Conservation (phyloP, 1,140 invertebrate genomes). For the Drosophila mayri region DNA sequence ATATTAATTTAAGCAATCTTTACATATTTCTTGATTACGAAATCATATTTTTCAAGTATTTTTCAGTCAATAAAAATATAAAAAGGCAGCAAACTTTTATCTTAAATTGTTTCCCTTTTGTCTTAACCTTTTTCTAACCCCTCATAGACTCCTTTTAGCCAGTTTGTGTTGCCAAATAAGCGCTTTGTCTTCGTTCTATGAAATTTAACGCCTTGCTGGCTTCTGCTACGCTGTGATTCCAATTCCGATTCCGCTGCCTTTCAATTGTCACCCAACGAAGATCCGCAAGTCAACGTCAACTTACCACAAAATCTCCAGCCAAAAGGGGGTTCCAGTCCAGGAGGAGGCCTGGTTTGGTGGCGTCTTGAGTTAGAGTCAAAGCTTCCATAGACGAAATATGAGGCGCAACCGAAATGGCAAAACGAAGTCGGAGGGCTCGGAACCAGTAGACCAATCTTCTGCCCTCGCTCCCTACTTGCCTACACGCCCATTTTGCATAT, state of each 20-base stretch:
- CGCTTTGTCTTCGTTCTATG: constrained; percentile 37
- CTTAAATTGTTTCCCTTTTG: too few relatives aligned
- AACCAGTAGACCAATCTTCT: constrained; percentile 57
- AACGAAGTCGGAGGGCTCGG: constrained; percentile 50
- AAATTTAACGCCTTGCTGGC: constrained; percentile 60
- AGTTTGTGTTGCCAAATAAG: constrained; percentile 47
- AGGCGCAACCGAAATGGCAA: constrained; percentile 78
- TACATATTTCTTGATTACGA: accelerated
- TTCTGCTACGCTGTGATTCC: constrained; percentile 46
- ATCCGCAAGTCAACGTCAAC: constrained; percentile 58
- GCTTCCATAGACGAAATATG: constrained; percentile 79
- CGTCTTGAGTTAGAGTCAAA: constrained; percentile 52
- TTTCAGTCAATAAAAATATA: too few relatives aligned
- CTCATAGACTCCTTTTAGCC: not conserved
- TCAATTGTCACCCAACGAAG: constrained; percentile 62
- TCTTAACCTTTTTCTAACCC: not conserved
- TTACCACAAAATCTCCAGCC: constrained; percentile 61
- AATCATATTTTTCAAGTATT: not conserved
- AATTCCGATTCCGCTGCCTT: constrained; percentile 55
- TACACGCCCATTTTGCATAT: constrained; percentile 58
- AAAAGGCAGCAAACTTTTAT: not conserved
- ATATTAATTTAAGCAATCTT: not conserved
- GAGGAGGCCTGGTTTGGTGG: constrained; percentile 34
- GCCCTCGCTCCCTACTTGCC: constrained; percentile 16
- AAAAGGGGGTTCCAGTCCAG: not conserved